Base-by-base conservation (phyloP, 2,113 vertebrate species). In the Jaculus jaculus region DNA sequence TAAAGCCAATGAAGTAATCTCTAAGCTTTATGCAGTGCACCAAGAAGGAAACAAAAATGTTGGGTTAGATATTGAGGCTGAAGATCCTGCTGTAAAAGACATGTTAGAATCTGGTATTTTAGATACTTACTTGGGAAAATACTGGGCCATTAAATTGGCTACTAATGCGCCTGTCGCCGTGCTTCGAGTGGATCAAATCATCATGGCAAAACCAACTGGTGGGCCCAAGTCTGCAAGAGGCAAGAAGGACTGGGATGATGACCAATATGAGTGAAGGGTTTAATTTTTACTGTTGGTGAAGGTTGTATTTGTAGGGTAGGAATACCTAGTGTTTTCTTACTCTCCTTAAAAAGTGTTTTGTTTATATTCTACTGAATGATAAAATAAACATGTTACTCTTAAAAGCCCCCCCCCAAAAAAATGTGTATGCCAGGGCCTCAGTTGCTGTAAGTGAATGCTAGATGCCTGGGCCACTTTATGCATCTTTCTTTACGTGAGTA, bases 21-120 rank as follows among this genome's bases (percentile, higher is more conserved):
- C 99, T 87, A 99, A 99, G 92, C 97, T 99, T 72, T 99, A 99
- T 90, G 98, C 99, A 0, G 98, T 98, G 0, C 99, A 99, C 97
- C 99, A 99, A 66, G 99, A 99, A 97, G 99, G 99, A 87, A 99
- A 98, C 97, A 99, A 99, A 97, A 99, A 99, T 72, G 98, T 99
- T 84, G 99, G 99, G 89, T 99, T 99, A 90, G 99, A 99, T 97
- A 99, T 99, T 65, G 99, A 99, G 99, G 99, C 98, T 1, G 99
- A 99, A 58, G 98, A 98, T 54, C 98, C 99, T 72, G 98, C 98
- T 34, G 94, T 99, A 94, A 99, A 99, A 94, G 99, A 99, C 95
- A 99, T 99, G 99, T 95, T 99, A 80, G 99, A 99, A 97, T 98
- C 98, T 42, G 98, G 98, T 34, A 96, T 99, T 74, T 42, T 99